Evolutionary conservation across 2,113 vertebrate species (phyloP), one percentile per base, ranked within the genome.

Genomic region (Apus apus): DNA sequence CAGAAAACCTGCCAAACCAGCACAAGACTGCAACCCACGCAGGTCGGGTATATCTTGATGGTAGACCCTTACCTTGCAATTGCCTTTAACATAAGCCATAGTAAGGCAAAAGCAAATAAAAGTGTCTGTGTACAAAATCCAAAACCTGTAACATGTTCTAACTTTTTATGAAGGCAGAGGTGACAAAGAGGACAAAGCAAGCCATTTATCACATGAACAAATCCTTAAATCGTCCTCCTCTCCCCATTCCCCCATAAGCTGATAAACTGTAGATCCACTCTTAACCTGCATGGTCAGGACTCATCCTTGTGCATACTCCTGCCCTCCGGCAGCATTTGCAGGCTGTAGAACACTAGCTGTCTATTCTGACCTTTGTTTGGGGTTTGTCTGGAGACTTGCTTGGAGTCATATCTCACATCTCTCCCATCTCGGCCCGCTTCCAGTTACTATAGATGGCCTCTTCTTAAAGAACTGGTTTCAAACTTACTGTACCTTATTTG

Each of bases 221-320:
- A 93, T 53, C 70, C 61, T 48, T 85, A 94, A 91, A 71, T 61
- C 73, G 43, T 65, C 68, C n/a, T 74, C 26, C 34, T 72, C 48
- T 73, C 30, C 15, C 10, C 40, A 18, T 45, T 40, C 8, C 8
- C 22, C 21, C 34, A n/a, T 89, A 87, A 95, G 45, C 90, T 87
- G 81, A 60, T 94, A 89, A 89, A 4, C 78, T 75, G 38, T 19
- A 89, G 82, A 94, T 83, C 82, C 74, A 79, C 18, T 83, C 75
- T 85, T 87, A 76, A 91, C 50, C 45, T 46, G 19, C 26, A 65
- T 9, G 54, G 58, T 40, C 36, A 54, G 62, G 60, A 65, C 30
- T 70, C 36, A 78, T 72, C 83, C 58, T 19, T 60, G 38, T 13
- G 67, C 83, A 68, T 27, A 13, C 22, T 64, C 48, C 45, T 67